Base-by-base conservation (phyloP, 2,888 invertebrate genomes). In the Pammene aurita region DNA sequence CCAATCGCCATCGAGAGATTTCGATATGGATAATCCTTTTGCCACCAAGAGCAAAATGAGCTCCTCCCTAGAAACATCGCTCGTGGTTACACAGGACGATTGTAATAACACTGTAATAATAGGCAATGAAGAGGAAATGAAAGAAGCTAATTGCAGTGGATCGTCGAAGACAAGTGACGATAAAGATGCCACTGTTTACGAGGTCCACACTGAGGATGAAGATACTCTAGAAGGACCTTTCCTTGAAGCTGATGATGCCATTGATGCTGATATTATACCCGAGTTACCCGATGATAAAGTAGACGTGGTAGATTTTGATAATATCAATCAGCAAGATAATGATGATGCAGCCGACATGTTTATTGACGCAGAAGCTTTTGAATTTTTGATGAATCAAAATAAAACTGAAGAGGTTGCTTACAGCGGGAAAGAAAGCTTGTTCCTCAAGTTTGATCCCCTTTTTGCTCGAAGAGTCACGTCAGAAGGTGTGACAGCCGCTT, bases 361-460 rank as follows among this genome's bases (percentile, higher is more conserved):
- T 71, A 92, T 92, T 64, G 92, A 92, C 71, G 92, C 92, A 14
- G 90, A 90, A 77, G 86, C 91, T 41, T 92, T 86, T 70, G 90
- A 92, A 71, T 92, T 89, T 71, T 80, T 92, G 9, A 74, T 92
- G 26, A 92, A 91, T 75, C 87, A 92, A 75, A 92, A 92, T 73
- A 82, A 86, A 73, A 79, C 78, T 54, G 87, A 86, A 75, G 78
- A 85, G 7, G 86, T 90, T 41, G 75, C 80, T 4, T 89, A 92
- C 48, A 90, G 88, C 72, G 92, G 92, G 5, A 92, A 91, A 82
- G 92, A 92, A 79, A 92, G 92, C 71, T 78, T 92, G 56, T 92
- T 92, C 72, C 76, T 92, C 6, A 92, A 92, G 75, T 92, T 92
- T 71, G 92, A 92, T 77, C 92, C 92, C 14, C 78, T 92, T 52